Evolutionary conservation across 64 coral and sea anemone species (phyloP).

Genomic region (Catalaphyllia jardinei): DNA sequence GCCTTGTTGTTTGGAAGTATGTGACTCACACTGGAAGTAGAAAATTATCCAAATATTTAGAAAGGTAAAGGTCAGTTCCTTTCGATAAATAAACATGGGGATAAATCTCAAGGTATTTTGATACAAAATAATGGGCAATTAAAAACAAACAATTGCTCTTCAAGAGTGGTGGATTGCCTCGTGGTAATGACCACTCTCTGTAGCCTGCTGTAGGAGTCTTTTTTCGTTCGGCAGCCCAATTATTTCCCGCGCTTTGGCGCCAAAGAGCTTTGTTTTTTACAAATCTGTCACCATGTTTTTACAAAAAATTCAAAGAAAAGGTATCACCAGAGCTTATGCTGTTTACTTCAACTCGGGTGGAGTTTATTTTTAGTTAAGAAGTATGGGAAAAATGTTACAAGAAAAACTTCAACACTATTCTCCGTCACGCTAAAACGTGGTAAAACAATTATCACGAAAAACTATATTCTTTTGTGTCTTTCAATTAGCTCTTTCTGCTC

Average conservation of each 20-base stretch:
- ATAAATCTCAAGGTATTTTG: background rate
- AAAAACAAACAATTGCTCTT: background rate
- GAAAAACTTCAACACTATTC: background rate
- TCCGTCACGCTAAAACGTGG: background rate
- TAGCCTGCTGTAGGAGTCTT: no score
- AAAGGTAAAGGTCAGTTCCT: background rate
- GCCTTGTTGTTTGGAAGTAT: no score
- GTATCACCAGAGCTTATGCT: background rate
- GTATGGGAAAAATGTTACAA: background rate
- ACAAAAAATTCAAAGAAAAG: background rate
- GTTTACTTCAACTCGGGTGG: background rate
- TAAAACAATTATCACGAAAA: constrained; percentile 19
- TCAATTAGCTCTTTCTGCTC: background rate
- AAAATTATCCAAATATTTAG: background rate
- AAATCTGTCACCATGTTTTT: background rate
- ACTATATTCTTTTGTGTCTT: background rate
- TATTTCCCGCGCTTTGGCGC: constrained; percentile 1
- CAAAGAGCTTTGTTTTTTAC: background rate
- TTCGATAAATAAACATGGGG: background rate
- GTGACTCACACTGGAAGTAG: no score
- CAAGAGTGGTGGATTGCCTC: background rate
- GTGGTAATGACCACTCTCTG: background rate
- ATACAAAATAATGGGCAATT: background rate
- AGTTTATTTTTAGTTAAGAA: background rate
- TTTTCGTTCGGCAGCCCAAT: no score